Evolutionary conservation across 2,797 vertebrate species (phyloP), one percentile per base, ranked within the genome.

Genomic region (Macropodus opercularis): DNA sequence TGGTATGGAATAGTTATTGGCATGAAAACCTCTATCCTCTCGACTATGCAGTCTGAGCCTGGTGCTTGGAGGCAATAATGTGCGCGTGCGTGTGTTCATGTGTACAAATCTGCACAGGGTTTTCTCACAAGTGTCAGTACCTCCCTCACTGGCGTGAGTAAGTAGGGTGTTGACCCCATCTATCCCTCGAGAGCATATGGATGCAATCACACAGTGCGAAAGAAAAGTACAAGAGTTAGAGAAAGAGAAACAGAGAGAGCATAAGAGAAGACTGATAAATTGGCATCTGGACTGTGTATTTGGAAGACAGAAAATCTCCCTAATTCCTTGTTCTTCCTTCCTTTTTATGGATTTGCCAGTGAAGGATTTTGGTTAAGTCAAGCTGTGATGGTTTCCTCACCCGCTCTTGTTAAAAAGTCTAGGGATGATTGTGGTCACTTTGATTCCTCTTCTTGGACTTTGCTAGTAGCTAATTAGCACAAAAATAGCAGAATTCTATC

Each of bases 111-210:
- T 58, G 60, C 15, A 26, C 55, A 21, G 72, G 66, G 76, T 59
- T 88, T 91, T 90, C 89, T 90, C 90, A 90, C 87, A 87, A 90
- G 86, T 89, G 87, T 90, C 87, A 86, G 82, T 89, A 84, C 86
- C 81, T 85, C 66, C 48, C 77, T 85, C 87, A n/a, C n/a, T 89
- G 85, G 87, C 69, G 84, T 88, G 87, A 91, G 88, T 89, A 91
- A 90, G 89, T 89, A 89, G 86, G 88, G 88, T 87, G 87, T 87
- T 91, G 87, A 90, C 88, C 89, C 87, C 80, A 85, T 87, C 82
- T 81, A 82, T 90, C 89, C 89, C 87, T 79, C 56, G 80, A 87
- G 89, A 90, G 82, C 90, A 91, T 89, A 90, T 90, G 90, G 90
- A 88, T 87, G 84, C 87, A 90, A 90, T 90, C 89, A 88, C 55